Evolutionary conservation across 2,113 vertebrate genomes (phyloP).

Genomic region (Pomatorhinus ruficollis): DNA sequence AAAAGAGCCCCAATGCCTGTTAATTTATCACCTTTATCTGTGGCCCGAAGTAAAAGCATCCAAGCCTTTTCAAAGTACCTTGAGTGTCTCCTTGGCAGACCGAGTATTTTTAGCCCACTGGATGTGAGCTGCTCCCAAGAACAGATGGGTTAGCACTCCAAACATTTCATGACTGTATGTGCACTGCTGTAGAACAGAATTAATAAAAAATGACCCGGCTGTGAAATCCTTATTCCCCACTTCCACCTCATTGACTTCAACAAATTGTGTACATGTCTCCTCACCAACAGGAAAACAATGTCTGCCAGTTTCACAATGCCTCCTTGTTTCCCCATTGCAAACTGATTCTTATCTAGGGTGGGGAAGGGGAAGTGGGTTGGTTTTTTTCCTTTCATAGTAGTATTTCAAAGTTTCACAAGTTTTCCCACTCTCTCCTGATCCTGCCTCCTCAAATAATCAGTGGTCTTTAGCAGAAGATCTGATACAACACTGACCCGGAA

Average conservation of each 20-base stretch:
- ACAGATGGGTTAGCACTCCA: slow-evolving; percentile 12
- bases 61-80: neutral
- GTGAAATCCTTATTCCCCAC: neutral
- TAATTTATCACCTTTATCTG: neutral
- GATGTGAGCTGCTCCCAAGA: neutral
- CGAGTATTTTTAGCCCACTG: slow-evolving; percentile 16
- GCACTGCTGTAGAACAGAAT: neutral
- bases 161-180: neutral
- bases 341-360: neutral
- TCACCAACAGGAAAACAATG: neutral
- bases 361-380: neutral
- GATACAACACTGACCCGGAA: neutral
- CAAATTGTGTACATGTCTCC: neutral
- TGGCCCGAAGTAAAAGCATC: neutral
- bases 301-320: neutral
- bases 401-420: neutral
- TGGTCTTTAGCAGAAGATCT: neutral
- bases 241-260: neutral
- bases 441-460: neutral
- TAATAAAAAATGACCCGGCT: neutral
- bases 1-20: neutral
- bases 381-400: neutral
- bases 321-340: neutral
- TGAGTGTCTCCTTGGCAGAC: slow-evolving; percentile 13
- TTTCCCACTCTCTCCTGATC: neutral